Conservation (phyloP, 2,888 invertebrate species). For the Reticulitermes lucifugus region DNA sequence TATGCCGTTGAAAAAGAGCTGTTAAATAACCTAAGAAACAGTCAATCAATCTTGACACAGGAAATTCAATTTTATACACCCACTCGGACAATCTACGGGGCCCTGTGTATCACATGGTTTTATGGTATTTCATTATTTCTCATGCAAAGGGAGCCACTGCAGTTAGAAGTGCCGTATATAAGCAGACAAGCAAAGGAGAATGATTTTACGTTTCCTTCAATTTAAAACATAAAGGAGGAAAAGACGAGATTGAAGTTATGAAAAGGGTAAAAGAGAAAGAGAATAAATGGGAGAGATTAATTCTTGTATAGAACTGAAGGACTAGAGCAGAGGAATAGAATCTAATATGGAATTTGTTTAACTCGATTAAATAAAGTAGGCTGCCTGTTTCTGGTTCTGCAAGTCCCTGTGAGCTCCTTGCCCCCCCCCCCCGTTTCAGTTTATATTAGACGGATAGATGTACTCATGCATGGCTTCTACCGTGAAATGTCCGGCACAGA, state of each 20-base stretch:
- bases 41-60: too few species aligned
- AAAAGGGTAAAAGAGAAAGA: conserved; percentile 37
- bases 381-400: background rate
- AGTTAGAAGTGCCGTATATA: background rate
- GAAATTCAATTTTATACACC: too few species aligned
- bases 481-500: background rate
- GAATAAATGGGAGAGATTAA: conserved; percentile 27
- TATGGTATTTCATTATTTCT: background rate
- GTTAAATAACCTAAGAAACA: too few species aligned
- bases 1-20: too few species aligned
- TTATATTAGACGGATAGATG: conserved; percentile 14
- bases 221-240: conserved; percentile 37
- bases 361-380: conserved; percentile 51
- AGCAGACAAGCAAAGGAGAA: conserved; percentile 14
- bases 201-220: conserved; percentile 41
- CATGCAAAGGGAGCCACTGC: background rate
- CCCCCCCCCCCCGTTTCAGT: background rate
- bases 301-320: conserved; percentile 41
- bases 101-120: too few species aligned
- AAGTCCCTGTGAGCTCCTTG: background rate
- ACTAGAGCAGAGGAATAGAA: background rate
- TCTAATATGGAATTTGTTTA: conserved; percentile 53
- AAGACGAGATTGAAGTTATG: conserved; percentile 46
- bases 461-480: background rate
- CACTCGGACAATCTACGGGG: too few species aligned